Evolutionary conservation across 2,888 invertebrate genomes (phyloP).

Genomic region (Apotomis capreana): DNA sequence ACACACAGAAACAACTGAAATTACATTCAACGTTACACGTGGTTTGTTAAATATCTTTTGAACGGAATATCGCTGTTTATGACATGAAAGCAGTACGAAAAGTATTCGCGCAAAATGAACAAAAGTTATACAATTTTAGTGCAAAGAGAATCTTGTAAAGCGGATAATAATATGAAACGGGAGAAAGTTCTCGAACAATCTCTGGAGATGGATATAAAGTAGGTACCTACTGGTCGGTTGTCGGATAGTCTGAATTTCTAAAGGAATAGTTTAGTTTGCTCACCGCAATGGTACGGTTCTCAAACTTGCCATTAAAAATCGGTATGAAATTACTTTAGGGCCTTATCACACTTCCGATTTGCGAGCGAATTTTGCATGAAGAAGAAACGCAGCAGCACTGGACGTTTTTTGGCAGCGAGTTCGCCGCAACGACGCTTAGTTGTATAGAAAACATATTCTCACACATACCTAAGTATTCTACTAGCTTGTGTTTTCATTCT

Average conservation of each 20-base stretch:
- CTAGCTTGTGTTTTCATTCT: too few relatives aligned
- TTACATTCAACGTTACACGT: neutral
- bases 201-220: constrained; percentile 37
- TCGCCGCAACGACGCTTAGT: too few relatives aligned
- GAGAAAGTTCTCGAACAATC: constrained; percentile 41
- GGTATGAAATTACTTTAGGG: too few relatives aligned
- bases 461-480: too few relatives aligned
- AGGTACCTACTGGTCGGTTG: neutral
- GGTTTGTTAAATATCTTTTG: neutral
- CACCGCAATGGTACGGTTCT: neutral
- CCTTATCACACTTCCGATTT: too few relatives aligned
- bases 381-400: too few relatives aligned
- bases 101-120: constrained; percentile 28
- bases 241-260: constrained; percentile 1
- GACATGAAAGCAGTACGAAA: constrained; percentile 28
- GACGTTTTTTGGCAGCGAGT: too few relatives aligned
- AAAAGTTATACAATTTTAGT: constrained; percentile 32
- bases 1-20: neutral
- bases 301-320: too few relatives aligned
- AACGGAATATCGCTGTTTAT: constrained; percentile 18
- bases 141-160: constrained; percentile 32
- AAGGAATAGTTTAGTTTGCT: constrained; percentile 16
- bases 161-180: constrained; percentile 34
- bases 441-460: too few relatives aligned
- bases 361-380: too few relatives aligned